Evolutionary conservation across 2,797 vertebrate genomes (phyloP), one percentile per base, ranked within the genome.

Genomic region (Xenentodon cancila): DNA sequence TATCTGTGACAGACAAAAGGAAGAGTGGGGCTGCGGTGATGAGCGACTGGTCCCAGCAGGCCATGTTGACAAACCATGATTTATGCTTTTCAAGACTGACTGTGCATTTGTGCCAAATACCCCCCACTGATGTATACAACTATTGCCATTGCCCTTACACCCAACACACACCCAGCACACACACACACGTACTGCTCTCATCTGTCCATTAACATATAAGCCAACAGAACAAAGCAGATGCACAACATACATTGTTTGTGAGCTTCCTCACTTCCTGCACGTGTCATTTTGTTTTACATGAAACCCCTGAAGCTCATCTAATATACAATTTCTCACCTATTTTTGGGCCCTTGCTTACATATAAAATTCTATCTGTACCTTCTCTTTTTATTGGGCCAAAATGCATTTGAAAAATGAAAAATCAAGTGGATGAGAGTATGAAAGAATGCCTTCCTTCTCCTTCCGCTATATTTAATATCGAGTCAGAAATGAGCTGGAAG

Each of bases 401-500:
- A 88, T 65, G 80, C 63, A 80, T 89, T 88, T 81, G 75, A 86
- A 84, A 62, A 66, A 54, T 32, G 18, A 81, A 77, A 79, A 81
- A 85, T 84, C 75, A 88, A 84, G 78, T 68, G 68, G 68, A 68
- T 73, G 80, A 75, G 72, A 65, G 65, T 84, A 78, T 84, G 86
- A 86, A 53, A 73, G 64, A 59, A 73, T 42, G 16, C 59, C 72
- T 69, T 68, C 64, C 71, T 68, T 68, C 73, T 64, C 52, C 60
- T 47, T 20, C 79, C 47, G 60, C 79, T 86, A 66, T 91, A 97
- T 97, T 96, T 97, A 98, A 97, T 98, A 97, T 96, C 96, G 95
- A 97, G 94, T 94, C 94, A 92, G 93, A 95, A 94, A 96, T 94
- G 93, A 95, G 95, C 93, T 92, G 95, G 94, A 95, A 99, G 96